Percentiles rank a stretch among this genome's conserved stretches.
Evolutionary conservation across 2,888 invertebrate species (phyloP).

Genomic region (Ophion costatus): DNA sequence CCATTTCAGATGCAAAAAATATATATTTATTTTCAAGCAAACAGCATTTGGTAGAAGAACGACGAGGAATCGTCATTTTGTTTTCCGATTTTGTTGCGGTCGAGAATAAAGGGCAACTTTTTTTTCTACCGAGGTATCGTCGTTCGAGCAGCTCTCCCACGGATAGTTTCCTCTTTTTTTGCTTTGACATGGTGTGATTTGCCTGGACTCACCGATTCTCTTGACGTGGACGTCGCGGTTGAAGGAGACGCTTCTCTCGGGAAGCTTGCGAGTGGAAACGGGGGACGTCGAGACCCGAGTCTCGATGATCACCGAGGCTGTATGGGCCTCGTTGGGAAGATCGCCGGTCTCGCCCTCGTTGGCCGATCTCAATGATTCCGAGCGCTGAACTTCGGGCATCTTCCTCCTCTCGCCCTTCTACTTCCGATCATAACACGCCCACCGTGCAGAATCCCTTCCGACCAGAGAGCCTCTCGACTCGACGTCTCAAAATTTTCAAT

Average conservation of each 20-base stretch:
- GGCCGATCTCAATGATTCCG: slow-evolving; percentile 84
- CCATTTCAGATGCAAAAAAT: too few species aligned
- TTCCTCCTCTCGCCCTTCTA: slow-evolving; percentile 78
- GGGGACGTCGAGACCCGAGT: slow-evolving; percentile 75
- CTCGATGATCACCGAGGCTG: slow-evolving; percentile 68
- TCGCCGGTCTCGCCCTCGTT: slow-evolving; percentile 71
- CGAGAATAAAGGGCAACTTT: not conserved
- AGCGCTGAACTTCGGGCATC: slow-evolving; percentile 86
- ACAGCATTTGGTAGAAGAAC: not conserved
- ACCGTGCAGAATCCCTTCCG: slow-evolving; percentile 38
- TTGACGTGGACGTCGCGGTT: slow-evolving; percentile 96
- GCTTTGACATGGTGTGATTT: slow-evolving; percentile 73
- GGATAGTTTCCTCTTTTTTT: slow-evolving; percentile 53
- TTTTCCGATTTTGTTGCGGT: not conserved
- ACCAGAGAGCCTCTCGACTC: not conserved
- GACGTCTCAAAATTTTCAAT: not conserved
- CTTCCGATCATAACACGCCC: slow-evolving; percentile 76
- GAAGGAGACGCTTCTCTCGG: slow-evolving; percentile 92
- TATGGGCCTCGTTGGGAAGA: slow-evolving; percentile 69
- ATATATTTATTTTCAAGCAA: not conserved
- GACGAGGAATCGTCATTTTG: slow-evolving; percentile 29
- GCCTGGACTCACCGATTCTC: slow-evolving; percentile 90
- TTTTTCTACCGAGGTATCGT: slow-evolving; percentile 42
- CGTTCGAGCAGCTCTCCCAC: slow-evolving; percentile 75
- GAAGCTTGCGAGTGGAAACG: slow-evolving; percentile 83